Percentiles rank a stretch among this genome's conserved stretches.
Evolutionary conservation across 1,140 invertebrate genomes (phyloP).

Genomic region (Asobara japonica): DNA sequence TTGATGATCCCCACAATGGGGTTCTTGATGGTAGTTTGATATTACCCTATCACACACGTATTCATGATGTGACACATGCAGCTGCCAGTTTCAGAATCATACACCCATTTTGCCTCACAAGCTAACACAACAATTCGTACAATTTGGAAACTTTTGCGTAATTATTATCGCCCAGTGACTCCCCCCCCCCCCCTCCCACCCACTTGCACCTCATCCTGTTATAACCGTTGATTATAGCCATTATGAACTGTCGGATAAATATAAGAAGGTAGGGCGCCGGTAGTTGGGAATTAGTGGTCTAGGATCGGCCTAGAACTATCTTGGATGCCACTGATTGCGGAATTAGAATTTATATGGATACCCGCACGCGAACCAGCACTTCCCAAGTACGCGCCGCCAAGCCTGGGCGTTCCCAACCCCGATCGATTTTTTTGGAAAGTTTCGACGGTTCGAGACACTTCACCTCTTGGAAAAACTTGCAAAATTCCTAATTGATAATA

Average conservation of each 20-base stretch:
- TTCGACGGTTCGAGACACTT: no score
- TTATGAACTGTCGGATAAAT: conserved; percentile 61
- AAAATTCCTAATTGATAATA: not conserved
- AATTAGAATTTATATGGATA: conserved; percentile 67
- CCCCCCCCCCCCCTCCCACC: conserved; percentile 40
- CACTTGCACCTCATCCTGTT: conserved; percentile 40
- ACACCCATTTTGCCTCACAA: not conserved
- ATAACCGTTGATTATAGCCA: conserved; percentile 63
- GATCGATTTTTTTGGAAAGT: no score
- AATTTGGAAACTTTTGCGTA: conserved; percentile 52
- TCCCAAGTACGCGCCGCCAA: not conserved
- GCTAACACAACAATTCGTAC: conserved; percentile 28
- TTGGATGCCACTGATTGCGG: conserved; percentile 63
- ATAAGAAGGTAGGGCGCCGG: conserved; percentile 60
- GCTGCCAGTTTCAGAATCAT: conserved; percentile 16
- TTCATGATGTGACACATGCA: conserved; percentile 36
- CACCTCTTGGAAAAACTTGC: not conserved
- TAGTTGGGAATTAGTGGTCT: conserved; percentile 61
- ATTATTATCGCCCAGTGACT: conserved; percentile 55
- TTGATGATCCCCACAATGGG: not conserved
- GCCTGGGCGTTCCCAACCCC: no score
- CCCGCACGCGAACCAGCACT: conserved; percentile 60
- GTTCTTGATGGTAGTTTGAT: conserved; percentile 11
- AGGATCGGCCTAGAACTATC: conserved; percentile 64
- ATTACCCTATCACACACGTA: conserved; percentile 22